Conservation (phyloP, 2,113 vertebrate species). For the Heterotilapia buettikoferi region DNA sequence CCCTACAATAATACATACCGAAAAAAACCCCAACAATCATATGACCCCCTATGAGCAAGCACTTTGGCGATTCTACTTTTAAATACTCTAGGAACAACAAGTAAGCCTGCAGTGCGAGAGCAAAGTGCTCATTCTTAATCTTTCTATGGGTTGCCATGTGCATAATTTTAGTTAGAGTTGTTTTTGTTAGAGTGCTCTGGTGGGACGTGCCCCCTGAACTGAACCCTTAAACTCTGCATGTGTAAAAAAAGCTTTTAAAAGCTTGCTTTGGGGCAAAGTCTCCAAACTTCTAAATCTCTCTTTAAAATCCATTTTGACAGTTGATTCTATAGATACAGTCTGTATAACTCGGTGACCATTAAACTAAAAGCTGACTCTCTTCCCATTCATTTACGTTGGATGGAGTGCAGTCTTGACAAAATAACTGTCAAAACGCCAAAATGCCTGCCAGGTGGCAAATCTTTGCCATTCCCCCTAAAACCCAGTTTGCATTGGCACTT, state of each 20-base stretch:
- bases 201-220: not conserved
- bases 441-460: not conserved
- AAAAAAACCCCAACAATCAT: fast-evolving
- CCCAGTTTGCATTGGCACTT: not conserved
- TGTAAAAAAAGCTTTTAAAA: not conserved
- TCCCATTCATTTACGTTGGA: not conserved
- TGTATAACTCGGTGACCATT: not conserved
- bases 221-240: not conserved
- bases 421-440: not conserved
- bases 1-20: not conserved
- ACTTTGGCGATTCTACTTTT: not conserved
- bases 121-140: not conserved
- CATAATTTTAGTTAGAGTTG: not conserved
- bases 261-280: not conserved
- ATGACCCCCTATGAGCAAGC: not conserved
- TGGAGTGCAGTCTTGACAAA: not conserved
- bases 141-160: not conserved
- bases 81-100: not conserved
- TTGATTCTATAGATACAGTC: not conserved
- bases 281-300: not conserved
- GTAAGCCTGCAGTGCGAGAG: not conserved
- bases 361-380: not conserved
- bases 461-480: not conserved
- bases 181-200: not conserved
- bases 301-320: not conserved